A percentile compares a stretch with the other conserved stretches of the same genome.
These are phyloP conservation scores for Sakesphorus luctuosus DNA, from an alignment of 2,113 vertebrate genomes.

Conservation along the genomic window DNA sequence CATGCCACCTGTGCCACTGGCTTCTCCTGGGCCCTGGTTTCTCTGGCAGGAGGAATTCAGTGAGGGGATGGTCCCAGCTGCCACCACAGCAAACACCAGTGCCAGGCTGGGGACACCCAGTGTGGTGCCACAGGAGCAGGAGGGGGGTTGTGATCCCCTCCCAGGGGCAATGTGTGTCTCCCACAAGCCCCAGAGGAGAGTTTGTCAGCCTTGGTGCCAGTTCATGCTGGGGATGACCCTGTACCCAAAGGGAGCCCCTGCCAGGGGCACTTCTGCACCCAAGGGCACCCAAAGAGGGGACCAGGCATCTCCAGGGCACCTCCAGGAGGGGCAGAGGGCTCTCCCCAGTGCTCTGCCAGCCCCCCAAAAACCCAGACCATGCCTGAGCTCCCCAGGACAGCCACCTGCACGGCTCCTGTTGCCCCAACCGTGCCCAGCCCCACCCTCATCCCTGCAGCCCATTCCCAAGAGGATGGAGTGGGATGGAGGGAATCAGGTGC, in stretches of 20 bases:
- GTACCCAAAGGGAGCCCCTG: neutral
- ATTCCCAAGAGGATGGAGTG: accelerated
- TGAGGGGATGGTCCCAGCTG: neutral
- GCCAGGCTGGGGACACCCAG: accelerated
- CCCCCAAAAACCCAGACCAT: neutral
- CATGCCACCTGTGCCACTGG: accelerated
- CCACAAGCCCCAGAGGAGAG: neutral
- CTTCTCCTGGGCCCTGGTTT: neutral
- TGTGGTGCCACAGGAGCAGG: neutral
- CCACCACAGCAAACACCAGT: accelerated
- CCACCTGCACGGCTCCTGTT: neutral
- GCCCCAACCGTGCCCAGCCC: neutral
- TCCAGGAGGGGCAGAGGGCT: neutral
- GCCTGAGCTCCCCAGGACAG: neutral
- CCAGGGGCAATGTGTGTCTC: neutral
- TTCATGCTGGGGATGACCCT: neutral
- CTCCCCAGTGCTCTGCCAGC: neutral
- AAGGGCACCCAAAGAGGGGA: neutral
- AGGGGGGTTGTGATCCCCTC: neutral
- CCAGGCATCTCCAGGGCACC: too few relatives aligned
- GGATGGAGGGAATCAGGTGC: neutral
- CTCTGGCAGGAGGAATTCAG: neutral
- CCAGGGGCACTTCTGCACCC: neutral
- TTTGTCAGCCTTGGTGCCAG: neutral
- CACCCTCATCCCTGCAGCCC: neutral